These are phyloP conservation scores for Rutilus rutilus DNA, from an alignment of 2,113 vertebrate genomes.

Conservation along the genomic window DNA sequence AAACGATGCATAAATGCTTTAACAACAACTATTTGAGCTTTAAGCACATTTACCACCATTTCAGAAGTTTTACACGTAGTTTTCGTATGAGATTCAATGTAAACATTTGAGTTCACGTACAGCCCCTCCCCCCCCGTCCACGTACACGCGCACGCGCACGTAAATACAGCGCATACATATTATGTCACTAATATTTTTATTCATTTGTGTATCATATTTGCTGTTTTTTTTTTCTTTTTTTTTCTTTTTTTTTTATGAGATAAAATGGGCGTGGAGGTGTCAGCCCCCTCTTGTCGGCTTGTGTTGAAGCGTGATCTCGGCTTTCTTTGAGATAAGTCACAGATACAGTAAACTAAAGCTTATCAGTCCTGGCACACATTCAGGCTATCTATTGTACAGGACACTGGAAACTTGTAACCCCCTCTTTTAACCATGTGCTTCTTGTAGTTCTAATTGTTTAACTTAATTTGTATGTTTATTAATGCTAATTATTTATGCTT, in stretches of 20 bases:
- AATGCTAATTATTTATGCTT: background rate
- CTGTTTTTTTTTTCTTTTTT: no score
- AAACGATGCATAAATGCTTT: background rate
- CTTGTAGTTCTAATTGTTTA: background rate
- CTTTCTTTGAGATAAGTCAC: conserved; percentile 42
- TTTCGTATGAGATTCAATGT: background rate
- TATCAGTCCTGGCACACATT: conserved; percentile 39
- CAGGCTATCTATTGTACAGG: conserved; percentile 31
- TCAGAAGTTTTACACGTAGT: background rate
- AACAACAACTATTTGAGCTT: background rate
- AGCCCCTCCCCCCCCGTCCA: conserved; percentile 9
- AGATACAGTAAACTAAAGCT: conserved; percentile 31
- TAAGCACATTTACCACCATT: background rate
- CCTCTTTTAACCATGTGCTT: background rate
- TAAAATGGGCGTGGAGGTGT: conserved; percentile 34
- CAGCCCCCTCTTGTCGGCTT: background rate
- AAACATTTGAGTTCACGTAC: background rate
- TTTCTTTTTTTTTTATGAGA: background rate
- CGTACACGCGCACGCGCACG: background rate
- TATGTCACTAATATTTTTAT: background rate
- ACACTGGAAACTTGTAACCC: background rate
- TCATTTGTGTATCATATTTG: background rate
- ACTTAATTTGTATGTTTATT: background rate
- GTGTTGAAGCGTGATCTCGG: background rate
- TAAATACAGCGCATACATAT: background rate